A percentile compares a stretch with the other conserved stretches of the same genome.
Conservation (phyloP, 2,113 vertebrate genomes). For the Pelusios castaneus region DNA sequence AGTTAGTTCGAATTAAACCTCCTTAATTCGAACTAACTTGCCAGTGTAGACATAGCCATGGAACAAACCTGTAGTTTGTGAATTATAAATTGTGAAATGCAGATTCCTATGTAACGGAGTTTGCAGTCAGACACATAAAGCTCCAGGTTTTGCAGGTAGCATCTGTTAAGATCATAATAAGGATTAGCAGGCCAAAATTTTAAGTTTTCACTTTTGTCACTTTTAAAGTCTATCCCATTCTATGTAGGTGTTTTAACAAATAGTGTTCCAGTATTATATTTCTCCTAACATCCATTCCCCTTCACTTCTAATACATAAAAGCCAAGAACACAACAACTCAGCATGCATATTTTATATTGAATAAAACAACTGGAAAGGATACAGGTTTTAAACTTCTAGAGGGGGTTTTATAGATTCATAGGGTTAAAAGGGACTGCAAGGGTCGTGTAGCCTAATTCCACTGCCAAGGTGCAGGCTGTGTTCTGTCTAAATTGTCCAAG, state of each 20-base stretch:
- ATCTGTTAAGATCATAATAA: constrained; percentile 36
- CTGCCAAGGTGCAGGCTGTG: too few species aligned
- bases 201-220: constrained; percentile 52
- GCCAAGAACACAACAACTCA: constrained; percentile 57
- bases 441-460: too few species aligned
- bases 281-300: constrained; percentile 16
- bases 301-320: constrained; percentile 35
- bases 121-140: constrained; percentile 14
- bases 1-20: too few species aligned
- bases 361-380: constrained; percentile 42
- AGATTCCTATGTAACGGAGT: background rate
- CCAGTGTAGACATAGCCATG: too few species aligned
- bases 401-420: constrained; percentile 22
- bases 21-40: too few species aligned
- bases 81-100: background rate
- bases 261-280: constrained; percentile 54
- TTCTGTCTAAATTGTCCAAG: too few species aligned
- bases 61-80: too few species aligned
- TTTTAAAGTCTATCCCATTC: constrained; percentile 20
- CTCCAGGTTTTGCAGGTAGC: constrained; percentile 27
- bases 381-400: constrained; percentile 47
- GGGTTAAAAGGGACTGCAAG: too few species aligned
- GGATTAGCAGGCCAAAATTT: constrained; percentile 41
- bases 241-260: constrained; percentile 61
- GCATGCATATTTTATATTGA: constrained; percentile 36